A percentile compares a stretch with the other conserved stretches of the same genome.
These are phyloP conservation scores for Drosophila ficusphila DNA, from an alignment of 1,140 invertebrate species.

Conservation along the genomic window DNA sequence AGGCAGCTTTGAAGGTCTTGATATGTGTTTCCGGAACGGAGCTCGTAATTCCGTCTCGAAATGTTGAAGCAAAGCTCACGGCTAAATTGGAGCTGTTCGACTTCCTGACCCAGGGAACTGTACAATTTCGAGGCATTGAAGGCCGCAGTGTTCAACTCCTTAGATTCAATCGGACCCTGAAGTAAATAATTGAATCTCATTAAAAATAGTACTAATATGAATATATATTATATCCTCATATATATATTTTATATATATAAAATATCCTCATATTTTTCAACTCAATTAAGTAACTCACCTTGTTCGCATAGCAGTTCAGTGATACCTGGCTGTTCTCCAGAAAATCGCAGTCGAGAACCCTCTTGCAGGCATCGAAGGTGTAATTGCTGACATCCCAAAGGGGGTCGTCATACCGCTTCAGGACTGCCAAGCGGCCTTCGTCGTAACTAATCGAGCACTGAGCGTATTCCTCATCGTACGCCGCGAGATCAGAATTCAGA, in stretches of 20 bases:
- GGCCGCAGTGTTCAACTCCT: constrained; percentile 44
- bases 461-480: constrained; percentile 34
- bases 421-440: background rate
- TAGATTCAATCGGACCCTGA: constrained; percentile 29
- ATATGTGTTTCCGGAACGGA: constrained; percentile 19
- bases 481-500: constrained; percentile 14
- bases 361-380: constrained; percentile 19
- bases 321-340: constrained; percentile 3
- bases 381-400: constrained; percentile 1
- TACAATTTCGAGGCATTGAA: constrained; percentile 29
- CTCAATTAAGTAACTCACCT: constrained; percentile 29
- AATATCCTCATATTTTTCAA: no score
- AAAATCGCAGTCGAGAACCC: constrained; percentile 19
- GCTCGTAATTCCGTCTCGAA: constrained; percentile 40
- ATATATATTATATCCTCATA: background rate
- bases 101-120: constrained; percentile 13
- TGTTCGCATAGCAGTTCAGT: constrained; percentile 36
- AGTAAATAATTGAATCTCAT: no score
- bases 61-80: constrained; percentile 37
- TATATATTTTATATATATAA: background rate
- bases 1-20: constrained; percentile 55
- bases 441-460: constrained; percentile 11
- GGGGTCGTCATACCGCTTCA: constrained; percentile 13
- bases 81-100: constrained; percentile 22
- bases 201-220: no score